A percentile compares a stretch with the other conserved stretches of the same genome.
phyloP scores from a whole-genome alignment of 1,140 invertebrate genomes.

The Scylla paramamosain region DNA sequence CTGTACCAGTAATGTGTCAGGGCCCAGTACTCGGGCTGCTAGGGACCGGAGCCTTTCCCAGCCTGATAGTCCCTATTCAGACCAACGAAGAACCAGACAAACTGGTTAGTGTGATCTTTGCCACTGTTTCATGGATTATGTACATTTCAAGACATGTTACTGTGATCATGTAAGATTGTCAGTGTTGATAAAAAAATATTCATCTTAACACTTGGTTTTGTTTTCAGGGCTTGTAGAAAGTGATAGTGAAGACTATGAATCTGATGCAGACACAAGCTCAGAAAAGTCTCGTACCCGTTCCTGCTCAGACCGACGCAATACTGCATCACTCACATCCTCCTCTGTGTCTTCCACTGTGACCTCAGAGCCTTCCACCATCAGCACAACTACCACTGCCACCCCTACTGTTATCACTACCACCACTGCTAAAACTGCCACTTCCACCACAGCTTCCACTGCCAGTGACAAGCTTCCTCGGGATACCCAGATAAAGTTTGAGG shows the following conservation, averaged over 20 bases:
- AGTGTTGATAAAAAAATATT: not conserved
- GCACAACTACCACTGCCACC: constrained; percentile 13
- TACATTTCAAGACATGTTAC: no score
- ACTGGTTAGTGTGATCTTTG: constrained; percentile 58
- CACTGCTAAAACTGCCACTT: not conserved
- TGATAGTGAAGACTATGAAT: constrained; percentile 81
- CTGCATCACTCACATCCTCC: constrained; percentile 5
- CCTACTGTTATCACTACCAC: not conserved
- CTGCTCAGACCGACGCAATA: constrained; percentile 54
- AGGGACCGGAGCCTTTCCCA: constrained; percentile 79
- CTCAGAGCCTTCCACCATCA: constrained; percentile 31
- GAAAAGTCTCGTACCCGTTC: constrained; percentile 68
- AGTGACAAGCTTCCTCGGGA: constrained; percentile 53
- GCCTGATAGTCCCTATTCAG: constrained; percentile 72
- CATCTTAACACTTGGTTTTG: constrained; percentile 15
- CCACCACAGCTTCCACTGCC: constrained; percentile 1
- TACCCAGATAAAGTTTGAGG: constrained; percentile 40
- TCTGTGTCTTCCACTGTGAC: constrained; percentile 58
- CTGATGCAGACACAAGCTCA: constrained; percentile 76
- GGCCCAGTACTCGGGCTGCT: constrained; percentile 79
- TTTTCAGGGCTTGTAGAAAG: constrained; percentile 78
- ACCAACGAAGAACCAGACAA: constrained; percentile 80
- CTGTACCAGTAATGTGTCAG: constrained; percentile 80
- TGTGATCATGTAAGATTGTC: no score
- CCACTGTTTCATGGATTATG: not conserved